phyloP scores from a whole-genome alignment of 2,888 invertebrate species.

The Doris montereyensis region DNA sequence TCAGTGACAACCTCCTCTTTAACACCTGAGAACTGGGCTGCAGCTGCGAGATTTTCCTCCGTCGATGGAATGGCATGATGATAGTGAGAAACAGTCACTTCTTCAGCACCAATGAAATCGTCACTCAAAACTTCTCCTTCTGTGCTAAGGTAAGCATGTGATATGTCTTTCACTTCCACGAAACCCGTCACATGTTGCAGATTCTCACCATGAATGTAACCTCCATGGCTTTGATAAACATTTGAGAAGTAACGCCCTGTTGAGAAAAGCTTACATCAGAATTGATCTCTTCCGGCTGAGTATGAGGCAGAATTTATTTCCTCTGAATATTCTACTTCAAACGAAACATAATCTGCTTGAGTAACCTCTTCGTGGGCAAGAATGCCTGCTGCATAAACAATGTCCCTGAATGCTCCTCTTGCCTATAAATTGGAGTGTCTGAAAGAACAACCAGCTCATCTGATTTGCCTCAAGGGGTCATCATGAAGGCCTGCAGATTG shows the following conservation, averaged over 20 bases:
- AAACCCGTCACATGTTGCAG: constrained; percentile 25
- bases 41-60: too few relatives aligned
- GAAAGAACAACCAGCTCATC: constrained; percentile 39
- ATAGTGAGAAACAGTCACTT: neutral
- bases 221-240: constrained; percentile 17
- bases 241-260: constrained; percentile 2
- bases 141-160: neutral
- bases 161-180: neutral
- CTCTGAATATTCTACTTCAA: constrained; percentile 31
- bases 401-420: constrained; percentile 46
- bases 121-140: neutral
- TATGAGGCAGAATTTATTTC: constrained; percentile 24
- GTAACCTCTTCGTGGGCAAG: constrained; percentile 43
- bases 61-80: too few relatives aligned
- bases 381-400: constrained; percentile 48
- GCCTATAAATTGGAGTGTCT: constrained; percentile 35
- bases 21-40: neutral
- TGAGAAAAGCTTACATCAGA: too few relatives aligned
- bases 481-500: constrained; percentile 25
- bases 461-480: constrained; percentile 24
- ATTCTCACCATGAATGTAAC: constrained; percentile 11
- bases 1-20: neutral
- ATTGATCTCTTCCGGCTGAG: constrained; percentile 47
- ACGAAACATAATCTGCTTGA: constrained; percentile 39
- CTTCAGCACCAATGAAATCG: neutral